These are phyloP conservation scores for Autographa pulchrina DNA, from an alignment of 2,888 invertebrate species.

Conservation along the genomic window DNA sequence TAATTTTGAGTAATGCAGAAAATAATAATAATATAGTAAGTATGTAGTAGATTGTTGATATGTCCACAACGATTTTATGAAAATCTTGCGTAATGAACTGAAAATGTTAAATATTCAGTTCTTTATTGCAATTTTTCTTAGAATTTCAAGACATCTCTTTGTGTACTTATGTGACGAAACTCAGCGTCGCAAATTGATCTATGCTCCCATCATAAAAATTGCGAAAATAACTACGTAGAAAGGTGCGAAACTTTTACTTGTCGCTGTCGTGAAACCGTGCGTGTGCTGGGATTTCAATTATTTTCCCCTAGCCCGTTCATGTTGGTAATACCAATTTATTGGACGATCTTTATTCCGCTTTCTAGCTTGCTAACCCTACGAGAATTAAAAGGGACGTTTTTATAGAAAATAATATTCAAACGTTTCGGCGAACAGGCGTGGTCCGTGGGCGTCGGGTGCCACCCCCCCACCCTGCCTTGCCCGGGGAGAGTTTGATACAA, in stretches of 20 bases:
- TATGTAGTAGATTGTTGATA: too few relatives aligned
- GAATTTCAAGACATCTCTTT: background rate
- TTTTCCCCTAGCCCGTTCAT: conserved; percentile 4
- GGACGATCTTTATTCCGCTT: conserved; percentile 20
- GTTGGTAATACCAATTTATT: conserved; percentile 25
- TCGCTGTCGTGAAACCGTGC: conserved; percentile 6
- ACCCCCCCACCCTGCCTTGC: conserved; percentile 27
- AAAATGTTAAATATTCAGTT: background rate
- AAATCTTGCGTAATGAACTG: too few relatives aligned
- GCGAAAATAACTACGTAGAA: conserved; percentile 37
- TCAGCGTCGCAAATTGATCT: conserved; percentile 42
- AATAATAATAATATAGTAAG: too few relatives aligned
- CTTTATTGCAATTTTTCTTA: background rate
- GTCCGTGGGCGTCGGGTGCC: conserved; percentile 27
- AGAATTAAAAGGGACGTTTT: conserved; percentile 61
- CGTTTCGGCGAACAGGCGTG: conserved; percentile 48
- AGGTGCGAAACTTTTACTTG: conserved; percentile 22
- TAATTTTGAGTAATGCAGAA: too few relatives aligned
- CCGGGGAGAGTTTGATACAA: conserved; percentile 64
- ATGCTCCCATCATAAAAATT: conserved; percentile 39
- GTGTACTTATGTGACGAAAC: conserved; percentile 30
- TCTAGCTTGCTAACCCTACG: conserved; percentile 49
- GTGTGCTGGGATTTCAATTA: conserved; percentile 14
- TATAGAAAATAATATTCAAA: conserved; percentile 63
- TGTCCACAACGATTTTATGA: too few relatives aligned